A percentile compares a stretch with the other conserved stretches of the same genome.
These are phyloP conservation scores for Euglossa dilemma DNA, from an alignment of 1,140 invertebrate genomes.

Conservation along the genomic window DNA sequence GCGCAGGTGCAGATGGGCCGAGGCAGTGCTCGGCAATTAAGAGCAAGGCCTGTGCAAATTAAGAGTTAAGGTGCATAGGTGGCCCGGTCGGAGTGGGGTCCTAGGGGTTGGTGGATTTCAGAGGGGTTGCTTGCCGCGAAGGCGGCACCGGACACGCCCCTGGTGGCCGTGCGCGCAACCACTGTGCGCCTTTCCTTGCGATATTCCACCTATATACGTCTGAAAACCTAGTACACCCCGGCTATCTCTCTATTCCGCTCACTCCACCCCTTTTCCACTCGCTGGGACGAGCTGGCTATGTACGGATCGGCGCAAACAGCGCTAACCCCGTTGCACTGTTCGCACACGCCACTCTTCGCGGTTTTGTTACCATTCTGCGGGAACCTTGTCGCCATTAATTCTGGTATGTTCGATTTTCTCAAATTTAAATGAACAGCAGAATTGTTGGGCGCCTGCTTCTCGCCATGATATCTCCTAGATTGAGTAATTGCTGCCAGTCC, in stretches of 20 bases:
- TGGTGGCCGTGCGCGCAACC: conserved; percentile 77
- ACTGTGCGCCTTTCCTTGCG: conserved; percentile 75
- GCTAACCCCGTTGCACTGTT: conserved; percentile 45
- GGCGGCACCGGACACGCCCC: conserved; percentile 80
- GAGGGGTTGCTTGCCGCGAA: conserved; percentile 70
- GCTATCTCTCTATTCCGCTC: conserved; percentile 70
- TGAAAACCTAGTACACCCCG: conserved; percentile 69
- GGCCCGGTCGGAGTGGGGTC: conserved; percentile 62
- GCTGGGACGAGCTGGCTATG: conserved; percentile 55
- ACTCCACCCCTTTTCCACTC: conserved; percentile 65
- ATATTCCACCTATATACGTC: conserved; percentile 72
- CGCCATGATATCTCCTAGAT: no score
- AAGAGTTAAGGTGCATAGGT: conserved; percentile 78
- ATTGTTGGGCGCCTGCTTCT: not conserved
- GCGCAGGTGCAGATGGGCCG: conserved; percentile 70
- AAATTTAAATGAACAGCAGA: conserved; percentile 35
- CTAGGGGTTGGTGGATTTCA: conserved; percentile 70
- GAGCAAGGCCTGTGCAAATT: conserved; percentile 73
- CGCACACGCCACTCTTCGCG: conserved; percentile 40
- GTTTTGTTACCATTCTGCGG: conserved; percentile 55
- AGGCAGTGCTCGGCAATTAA: conserved; percentile 73
- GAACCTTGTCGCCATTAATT: conserved; percentile 61
- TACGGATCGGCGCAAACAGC: conserved; percentile 62
- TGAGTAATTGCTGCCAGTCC: no score
- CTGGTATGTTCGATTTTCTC: conserved; percentile 53